Conservation (phyloP, 2,888 invertebrate species). For the Synanthedon formicaeformis region DNA sequence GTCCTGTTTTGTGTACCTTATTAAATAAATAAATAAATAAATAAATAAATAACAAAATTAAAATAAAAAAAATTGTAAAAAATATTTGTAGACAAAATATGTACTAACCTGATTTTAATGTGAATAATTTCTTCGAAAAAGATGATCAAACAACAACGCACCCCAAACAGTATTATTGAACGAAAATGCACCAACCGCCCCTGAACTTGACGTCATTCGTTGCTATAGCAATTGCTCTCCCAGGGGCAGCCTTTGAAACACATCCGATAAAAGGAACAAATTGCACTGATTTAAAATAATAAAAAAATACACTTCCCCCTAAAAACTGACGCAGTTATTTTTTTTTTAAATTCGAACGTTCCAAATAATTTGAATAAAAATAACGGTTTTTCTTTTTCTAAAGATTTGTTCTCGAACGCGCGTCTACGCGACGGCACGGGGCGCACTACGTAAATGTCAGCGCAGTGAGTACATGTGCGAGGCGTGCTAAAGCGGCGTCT, state of each 20-base stretch:
- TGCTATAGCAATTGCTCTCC: constrained; percentile 55
- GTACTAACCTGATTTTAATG: too few species aligned
- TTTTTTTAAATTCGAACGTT: constrained; percentile 14
- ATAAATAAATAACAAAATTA: too few species aligned
- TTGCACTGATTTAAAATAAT: constrained; percentile 3
- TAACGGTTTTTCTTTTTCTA: constrained; percentile 6
- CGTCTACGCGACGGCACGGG: constrained; percentile 52
- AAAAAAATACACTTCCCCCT: constrained; percentile 22
- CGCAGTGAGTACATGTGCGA: constrained; percentile 65
- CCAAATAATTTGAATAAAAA: constrained; percentile 7
- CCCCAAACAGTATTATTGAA: constrained; percentile 45
- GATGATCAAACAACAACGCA: constrained; percentile 1
- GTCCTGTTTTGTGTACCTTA: too few species aligned
- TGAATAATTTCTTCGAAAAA: too few species aligned
- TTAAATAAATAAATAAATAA: too few species aligned
- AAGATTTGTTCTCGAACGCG: constrained; percentile 29
- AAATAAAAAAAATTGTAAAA: too few species aligned
- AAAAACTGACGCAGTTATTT: constrained; percentile 9
- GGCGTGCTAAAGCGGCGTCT: constrained; percentile 34
- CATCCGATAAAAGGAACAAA: constrained; percentile 15
- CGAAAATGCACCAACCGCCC: constrained; percentile 65
- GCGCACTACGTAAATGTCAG: constrained; percentile 68
- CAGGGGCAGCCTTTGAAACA: constrained; percentile 29
- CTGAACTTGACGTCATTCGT: constrained; percentile 65
- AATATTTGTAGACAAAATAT: too few species aligned